Evolutionary conservation across 2,113 vertebrate species (phyloP).

Genomic region (Nicator chloris): DNA sequence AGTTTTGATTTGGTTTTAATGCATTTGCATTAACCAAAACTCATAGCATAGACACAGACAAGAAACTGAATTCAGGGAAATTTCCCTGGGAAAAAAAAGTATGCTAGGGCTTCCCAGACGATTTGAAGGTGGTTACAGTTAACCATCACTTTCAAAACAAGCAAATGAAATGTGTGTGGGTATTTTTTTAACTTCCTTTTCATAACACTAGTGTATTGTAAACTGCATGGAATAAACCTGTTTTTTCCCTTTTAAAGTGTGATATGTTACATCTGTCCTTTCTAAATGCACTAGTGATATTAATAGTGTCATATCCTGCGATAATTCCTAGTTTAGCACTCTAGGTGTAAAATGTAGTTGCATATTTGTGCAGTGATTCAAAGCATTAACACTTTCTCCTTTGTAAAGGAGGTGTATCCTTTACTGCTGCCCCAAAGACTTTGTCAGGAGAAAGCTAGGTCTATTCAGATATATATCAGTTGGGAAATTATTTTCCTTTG

Average conservation of each 20-base stretch:
- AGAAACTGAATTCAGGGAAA: neutral
- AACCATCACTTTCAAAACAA: conserved; percentile 40
- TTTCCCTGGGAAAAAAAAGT: neutral
- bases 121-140: conserved; percentile 17
- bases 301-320: neutral
- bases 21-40: conserved; percentile 10
- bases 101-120: conserved; percentile 13
- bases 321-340: neutral
- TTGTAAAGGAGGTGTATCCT: neutral
- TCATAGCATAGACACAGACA: conserved; percentile 20
- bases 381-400: neutral
- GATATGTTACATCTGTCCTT: conserved; percentile 19
- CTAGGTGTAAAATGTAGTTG: neutral
- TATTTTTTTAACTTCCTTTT: conserved; percentile 62
- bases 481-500: neutral
- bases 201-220: conserved; percentile 48
- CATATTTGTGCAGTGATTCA: neutral
- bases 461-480: neutral
- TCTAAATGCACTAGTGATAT: neutral
- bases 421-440: neutral
- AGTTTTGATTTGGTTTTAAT: conserved; percentile 44
- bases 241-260: conserved; percentile 39
- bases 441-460: neutral
- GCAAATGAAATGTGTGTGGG: conserved; percentile 21
- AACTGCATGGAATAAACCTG: conserved; percentile 53